These are phyloP conservation scores for Rhinoderma darwinii DNA, from an alignment of 2,113 vertebrate genomes.

Conservation along the genomic window DNA sequence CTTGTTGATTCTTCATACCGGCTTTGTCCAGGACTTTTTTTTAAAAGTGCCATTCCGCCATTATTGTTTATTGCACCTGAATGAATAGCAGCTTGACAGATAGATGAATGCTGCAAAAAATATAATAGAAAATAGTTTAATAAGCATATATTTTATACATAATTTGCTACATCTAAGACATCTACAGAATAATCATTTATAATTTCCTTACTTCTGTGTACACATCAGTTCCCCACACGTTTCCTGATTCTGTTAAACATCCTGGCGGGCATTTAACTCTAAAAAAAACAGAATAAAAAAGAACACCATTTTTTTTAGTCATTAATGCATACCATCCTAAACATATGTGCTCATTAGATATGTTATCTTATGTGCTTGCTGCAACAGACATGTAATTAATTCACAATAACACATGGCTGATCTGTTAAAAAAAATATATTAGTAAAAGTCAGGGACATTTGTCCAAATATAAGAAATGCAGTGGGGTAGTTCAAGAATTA, in stretches of 20 bases:
- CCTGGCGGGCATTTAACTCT: conserved; percentile 28
- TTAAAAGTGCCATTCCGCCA: neutral
- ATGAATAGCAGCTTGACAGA: conserved; percentile 32
- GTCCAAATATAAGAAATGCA: no score
- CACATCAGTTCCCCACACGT: conserved; percentile 10
- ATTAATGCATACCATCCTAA: neutral
- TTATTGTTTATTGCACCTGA: neutral
- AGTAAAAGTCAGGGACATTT: no score
- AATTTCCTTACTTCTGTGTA: conserved; percentile 33
- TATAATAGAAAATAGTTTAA: neutral
- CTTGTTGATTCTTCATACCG: conserved; percentile 12
- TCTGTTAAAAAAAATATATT: no score
- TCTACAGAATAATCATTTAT: no score
- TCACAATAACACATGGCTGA: no score
- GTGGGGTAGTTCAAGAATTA: no score
- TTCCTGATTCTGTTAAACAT: neutral
- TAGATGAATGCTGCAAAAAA: conserved; percentile 7
- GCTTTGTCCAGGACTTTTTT: conserved; percentile 20
- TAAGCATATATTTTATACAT: neutral
- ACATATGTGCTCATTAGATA: neutral
- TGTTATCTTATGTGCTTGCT: no score
- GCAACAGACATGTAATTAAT: no score
- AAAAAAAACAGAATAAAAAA: neutral
- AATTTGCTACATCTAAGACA: neutral
- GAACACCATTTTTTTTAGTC: neutral